These are phyloP conservation scores for Clostera curtula DNA, from an alignment of 2,888 invertebrate species.

Conservation along the genomic window DNA sequence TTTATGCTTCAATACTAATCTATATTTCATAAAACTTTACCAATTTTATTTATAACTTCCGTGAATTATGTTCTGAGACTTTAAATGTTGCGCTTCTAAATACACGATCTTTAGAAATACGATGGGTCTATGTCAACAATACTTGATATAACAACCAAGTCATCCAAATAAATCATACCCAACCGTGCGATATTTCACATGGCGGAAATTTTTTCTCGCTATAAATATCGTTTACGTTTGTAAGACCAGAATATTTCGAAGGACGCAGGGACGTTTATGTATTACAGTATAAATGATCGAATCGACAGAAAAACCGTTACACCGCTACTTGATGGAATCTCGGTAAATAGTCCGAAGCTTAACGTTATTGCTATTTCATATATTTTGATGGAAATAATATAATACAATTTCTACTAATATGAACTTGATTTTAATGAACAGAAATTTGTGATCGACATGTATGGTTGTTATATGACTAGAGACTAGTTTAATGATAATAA, in stretches of 20 bases:
- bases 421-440: too few species aligned
- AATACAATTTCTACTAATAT: too few species aligned
- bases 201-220: slow-evolving; percentile 14
- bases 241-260: slow-evolving; percentile 7
- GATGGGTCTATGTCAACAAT: background rate
- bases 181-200: slow-evolving; percentile 7
- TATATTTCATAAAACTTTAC: too few species aligned
- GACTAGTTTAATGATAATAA: too few species aligned
- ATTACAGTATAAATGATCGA: slow-evolving; percentile 19
- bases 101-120: too few species aligned
- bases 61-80: too few species aligned
- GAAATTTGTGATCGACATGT: too few species aligned
- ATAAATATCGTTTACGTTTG: slow-evolving; percentile 15
- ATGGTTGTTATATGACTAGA: too few species aligned
- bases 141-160: slow-evolving; percentile 13
- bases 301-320: slow-evolving; percentile 18
- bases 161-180: slow-evolving; percentile 18
- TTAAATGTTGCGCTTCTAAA: too few species aligned
- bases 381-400: too few species aligned
- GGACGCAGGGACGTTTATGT: slow-evolving; percentile 12
- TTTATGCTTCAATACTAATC: too few species aligned
- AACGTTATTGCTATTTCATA: slow-evolving; percentile 13
- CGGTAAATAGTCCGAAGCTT: slow-evolving; percentile 12
- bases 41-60: too few species aligned
- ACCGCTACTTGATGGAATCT: slow-evolving; percentile 19